Evolutionary conservation across 2,797 vertebrate species (phyloP).

Genomic region (Sebastes kiyomatsui): DNA sequence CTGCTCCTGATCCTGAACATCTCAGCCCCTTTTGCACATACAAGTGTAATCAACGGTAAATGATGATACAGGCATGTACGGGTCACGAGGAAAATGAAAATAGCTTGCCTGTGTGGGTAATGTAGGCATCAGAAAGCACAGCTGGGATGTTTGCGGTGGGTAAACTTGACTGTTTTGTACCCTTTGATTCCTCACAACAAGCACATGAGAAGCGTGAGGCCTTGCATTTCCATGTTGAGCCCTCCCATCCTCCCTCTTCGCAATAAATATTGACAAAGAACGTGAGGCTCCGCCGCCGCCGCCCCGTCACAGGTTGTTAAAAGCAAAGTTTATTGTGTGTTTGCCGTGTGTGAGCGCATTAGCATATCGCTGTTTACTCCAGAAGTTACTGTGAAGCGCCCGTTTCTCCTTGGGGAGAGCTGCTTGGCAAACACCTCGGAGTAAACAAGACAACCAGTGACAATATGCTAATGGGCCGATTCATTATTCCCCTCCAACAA

Average conservation of each 20-base stretch:
- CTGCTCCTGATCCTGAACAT: slow-evolving; percentile 12
- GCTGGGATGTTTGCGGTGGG: slow-evolving; percentile 31
- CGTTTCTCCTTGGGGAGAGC: slow-evolving; percentile 76
- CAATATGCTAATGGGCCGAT: slow-evolving; percentile 76
- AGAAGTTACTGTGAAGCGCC: slow-evolving; percentile 74
- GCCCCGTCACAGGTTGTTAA: slow-evolving; percentile 72
- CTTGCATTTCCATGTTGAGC: slow-evolving; percentile 32
- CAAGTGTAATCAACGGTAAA: slow-evolving; percentile 17
- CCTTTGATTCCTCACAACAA: slow-evolving; percentile 56
- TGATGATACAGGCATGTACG: background rate
- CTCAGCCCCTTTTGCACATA: background rate
- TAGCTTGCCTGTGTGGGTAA: slow-evolving; percentile 15
- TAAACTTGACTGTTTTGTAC: slow-evolving; percentile 50
- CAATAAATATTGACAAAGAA: slow-evolving; percentile 73
- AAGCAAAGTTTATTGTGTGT: slow-evolving; percentile 70
- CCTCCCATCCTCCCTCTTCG: slow-evolving; percentile 40
- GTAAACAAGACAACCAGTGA: slow-evolving; percentile 80
- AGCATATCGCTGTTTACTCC: slow-evolving; percentile 76
- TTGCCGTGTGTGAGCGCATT: slow-evolving; percentile 52
- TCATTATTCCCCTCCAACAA: slow-evolving; percentile 74
- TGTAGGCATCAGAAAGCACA: slow-evolving; percentile 3
- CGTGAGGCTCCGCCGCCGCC: slow-evolving; percentile 43
- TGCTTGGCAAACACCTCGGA: slow-evolving; percentile 77
- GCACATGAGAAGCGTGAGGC: slow-evolving; percentile 35
- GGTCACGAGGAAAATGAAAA: slow-evolving; percentile 26